A percentile compares a stretch with the other conserved stretches of the same genome.
Conservation (phyloP, 2,113 vertebrate genomes). For the Seriola dumerili region DNA sequence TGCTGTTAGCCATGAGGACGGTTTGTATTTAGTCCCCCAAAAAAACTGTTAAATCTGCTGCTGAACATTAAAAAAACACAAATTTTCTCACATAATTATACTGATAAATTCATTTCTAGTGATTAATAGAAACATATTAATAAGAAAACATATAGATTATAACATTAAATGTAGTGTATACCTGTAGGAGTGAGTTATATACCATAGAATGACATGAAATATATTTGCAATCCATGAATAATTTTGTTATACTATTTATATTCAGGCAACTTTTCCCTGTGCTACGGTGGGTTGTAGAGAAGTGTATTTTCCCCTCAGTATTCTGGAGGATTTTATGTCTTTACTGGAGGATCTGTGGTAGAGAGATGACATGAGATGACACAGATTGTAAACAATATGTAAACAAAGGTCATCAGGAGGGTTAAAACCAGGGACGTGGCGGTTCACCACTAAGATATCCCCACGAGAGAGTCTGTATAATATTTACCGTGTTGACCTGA, state of each 20-base stretch:
- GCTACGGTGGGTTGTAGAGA: not conserved
- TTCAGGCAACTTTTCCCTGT: not conserved
- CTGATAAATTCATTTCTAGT: not conserved
- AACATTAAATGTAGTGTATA: not conserved
- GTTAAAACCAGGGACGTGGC: not conserved
- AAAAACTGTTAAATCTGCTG: no score
- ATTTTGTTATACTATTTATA: not conserved
- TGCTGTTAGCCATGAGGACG: not conserved
- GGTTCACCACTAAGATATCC: not conserved
- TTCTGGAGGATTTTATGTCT: not conserved
- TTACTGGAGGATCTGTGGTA: not conserved
- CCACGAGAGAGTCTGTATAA: no score
- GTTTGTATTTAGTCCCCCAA: not conserved
- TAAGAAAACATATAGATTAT: not conserved
- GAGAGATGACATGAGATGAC: not conserved
- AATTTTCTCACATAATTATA: no score
- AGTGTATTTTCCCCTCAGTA: not conserved
- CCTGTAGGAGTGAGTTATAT: not conserved
- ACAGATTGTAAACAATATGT: not conserved
- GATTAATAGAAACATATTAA: not conserved
- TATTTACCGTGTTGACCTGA: conserved; percentile 24
- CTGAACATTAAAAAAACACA: no score
- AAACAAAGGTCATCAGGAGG: not conserved
- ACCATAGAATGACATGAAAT: not conserved
- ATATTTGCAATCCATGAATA: not conserved